phyloP scores from a whole-genome alignment of 2,113 vertebrate species.

The Eidolon helvum region DNA sequence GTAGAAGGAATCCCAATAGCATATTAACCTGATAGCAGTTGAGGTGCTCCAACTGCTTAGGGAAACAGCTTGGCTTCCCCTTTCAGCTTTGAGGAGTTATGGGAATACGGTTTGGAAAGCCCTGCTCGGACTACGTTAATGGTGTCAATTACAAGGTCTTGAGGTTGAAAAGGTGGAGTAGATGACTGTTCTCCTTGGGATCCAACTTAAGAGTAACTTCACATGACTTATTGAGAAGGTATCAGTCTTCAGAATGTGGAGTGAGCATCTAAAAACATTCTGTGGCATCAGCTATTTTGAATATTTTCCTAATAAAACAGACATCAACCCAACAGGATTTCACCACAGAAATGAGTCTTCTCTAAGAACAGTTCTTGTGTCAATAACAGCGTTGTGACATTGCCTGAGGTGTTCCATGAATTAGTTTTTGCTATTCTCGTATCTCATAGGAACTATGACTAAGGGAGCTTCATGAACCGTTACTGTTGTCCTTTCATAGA shows the following conservation, averaged over 20 bases:
- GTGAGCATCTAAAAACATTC: background rate
- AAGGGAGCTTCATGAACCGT: background rate
- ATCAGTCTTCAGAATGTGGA: background rate
- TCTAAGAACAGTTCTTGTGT: rapidly evolving
- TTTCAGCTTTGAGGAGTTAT: background rate
- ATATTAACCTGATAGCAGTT: background rate
- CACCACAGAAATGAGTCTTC: background rate
- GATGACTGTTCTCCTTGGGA: background rate
- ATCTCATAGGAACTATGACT: background rate
- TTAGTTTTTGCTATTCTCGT: background rate
- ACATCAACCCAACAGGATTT: background rate
- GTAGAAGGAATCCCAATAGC: background rate
- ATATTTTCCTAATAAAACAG: background rate
- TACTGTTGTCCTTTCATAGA: background rate
- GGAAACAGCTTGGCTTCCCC: background rate
- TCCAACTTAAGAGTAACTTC: background rate
- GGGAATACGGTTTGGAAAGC: background rate
- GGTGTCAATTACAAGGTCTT: background rate
- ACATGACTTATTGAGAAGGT: background rate
- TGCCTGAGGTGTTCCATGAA: background rate
- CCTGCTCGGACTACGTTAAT: background rate
- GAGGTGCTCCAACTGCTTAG: background rate
- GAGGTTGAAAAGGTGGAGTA: background rate
- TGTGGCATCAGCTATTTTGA: background rate
- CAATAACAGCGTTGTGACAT: rapidly evolving